Evolutionary conservation across 2,797 vertebrate species (phyloP).

Genomic region (Epinephelus malabaricus): DNA sequence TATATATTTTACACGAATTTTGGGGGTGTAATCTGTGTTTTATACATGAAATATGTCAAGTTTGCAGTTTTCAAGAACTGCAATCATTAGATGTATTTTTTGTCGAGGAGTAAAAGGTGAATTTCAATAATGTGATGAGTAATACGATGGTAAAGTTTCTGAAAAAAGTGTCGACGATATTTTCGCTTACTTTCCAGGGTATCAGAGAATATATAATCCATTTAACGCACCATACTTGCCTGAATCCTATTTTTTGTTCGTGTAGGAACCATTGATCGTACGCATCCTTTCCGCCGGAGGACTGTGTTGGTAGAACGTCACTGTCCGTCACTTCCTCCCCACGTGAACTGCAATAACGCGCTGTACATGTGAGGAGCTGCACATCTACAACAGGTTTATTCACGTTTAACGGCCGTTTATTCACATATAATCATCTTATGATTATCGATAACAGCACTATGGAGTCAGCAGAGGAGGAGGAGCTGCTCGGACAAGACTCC

Average conservation of each 20-base stretch:
- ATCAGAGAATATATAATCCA: too few species aligned
- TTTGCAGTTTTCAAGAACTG: background rate
- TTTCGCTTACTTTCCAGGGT: too few species aligned
- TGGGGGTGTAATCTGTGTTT: background rate
- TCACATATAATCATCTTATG: constrained; percentile 29
- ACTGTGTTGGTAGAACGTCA: background rate
- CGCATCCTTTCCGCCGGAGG: constrained; percentile 18
- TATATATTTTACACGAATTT: background rate
- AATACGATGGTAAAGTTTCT: too few species aligned
- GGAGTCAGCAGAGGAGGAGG: constrained; percentile 75
- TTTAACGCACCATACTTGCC: too few species aligned
- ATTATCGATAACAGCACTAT: constrained; percentile 56
- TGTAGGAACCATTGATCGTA: background rate
- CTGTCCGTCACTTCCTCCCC: constrained; percentile 60
- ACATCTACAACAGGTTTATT: fast-evolving
- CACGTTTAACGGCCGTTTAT: fast-evolving
- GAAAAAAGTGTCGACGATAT: too few species aligned
- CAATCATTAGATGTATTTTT: background rate
- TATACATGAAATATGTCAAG: background rate
- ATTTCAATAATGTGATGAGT: background rate
- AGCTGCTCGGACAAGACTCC: constrained; percentile 71
- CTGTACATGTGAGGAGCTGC: constrained; percentile 38
- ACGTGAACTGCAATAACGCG: constrained; percentile 52
- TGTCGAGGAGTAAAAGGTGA: background rate
- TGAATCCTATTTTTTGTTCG: too few species aligned